Evolutionary conservation across 2,797 vertebrate genomes (phyloP).

Genomic region (Lutjanus campechanus): DNA sequence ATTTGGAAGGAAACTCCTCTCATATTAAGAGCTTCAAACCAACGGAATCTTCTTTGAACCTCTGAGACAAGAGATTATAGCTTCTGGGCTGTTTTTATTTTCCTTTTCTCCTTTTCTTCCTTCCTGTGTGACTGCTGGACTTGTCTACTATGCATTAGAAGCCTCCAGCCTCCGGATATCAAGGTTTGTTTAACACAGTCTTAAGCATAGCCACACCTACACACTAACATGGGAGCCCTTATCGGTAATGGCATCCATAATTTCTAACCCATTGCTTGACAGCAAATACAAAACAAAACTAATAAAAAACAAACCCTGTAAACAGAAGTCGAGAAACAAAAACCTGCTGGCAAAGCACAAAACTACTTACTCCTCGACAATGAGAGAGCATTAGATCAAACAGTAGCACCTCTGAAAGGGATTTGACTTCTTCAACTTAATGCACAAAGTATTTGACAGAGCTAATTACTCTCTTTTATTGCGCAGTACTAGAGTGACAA

Average conservation of each 20-base stretch:
- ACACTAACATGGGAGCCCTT: background rate
- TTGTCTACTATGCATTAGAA: background rate
- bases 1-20: slow-evolving; percentile 15
- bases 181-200: background rate
- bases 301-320: background rate
- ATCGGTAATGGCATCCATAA: background rate
- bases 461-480: slow-evolving; percentile 19
- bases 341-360: slow-evolving; percentile 7
- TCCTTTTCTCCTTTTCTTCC: background rate
- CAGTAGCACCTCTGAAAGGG: background rate
- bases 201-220: background rate
- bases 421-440: background rate
- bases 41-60: slow-evolving; percentile 39
- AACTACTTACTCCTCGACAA: background rate
- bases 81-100: slow-evolving; percentile 8
- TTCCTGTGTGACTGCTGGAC: slow-evolving; percentile 11
- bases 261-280: background rate
- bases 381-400: background rate
- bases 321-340: background rate
- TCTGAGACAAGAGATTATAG: slow-evolving; percentile 2
- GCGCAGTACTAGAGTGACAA: slow-evolving; percentile 6
- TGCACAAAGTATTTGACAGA: slow-evolving; percentile 4
- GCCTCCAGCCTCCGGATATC: background rate
- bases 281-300: slow-evolving; percentile 9
- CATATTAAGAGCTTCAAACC: slow-evolving; percentile 35